Conservation (phyloP, 2,113 vertebrate species). For the Oxyruncus cristatus region DNA sequence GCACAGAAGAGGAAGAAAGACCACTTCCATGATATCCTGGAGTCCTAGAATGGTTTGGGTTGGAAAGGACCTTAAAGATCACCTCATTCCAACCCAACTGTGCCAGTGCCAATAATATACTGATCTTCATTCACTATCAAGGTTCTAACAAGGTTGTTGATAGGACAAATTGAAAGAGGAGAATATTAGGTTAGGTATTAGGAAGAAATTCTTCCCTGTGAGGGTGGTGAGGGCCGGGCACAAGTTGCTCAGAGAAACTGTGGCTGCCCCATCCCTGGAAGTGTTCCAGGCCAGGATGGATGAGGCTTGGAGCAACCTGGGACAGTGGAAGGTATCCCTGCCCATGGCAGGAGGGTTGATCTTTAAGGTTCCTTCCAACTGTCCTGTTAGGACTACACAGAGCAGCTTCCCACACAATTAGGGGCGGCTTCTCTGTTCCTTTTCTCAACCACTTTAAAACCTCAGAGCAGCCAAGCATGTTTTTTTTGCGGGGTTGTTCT, state of each 20-base stretch:
- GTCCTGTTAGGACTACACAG: rapidly evolving
- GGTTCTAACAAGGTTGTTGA: not conserved
- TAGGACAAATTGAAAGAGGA: not conserved
- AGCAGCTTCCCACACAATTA: not conserved
- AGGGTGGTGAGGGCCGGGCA: not conserved
- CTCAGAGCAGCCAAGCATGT: not conserved
- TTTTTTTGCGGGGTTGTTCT: not conserved
- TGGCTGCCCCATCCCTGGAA: not conserved
- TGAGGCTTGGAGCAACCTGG: not conserved
- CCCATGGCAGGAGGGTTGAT: not conserved
- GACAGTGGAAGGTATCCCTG: not conserved
- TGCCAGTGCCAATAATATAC: not conserved
- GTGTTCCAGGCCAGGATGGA: not conserved
- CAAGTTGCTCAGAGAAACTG: not conserved
- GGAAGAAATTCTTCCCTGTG: not conserved
- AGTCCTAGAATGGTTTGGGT: not conserved
- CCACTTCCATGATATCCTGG: not conserved
- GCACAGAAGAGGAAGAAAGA: not conserved
- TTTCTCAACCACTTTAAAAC: not conserved
- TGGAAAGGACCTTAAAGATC: not conserved
- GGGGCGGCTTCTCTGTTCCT: not conserved
- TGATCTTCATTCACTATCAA: not conserved
- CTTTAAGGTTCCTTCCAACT: not conserved
- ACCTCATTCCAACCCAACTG: not conserved
- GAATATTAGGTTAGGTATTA: not conserved